These are phyloP conservation scores for Drosophila phalerata DNA, from an alignment of 2,888 invertebrate genomes.

Conservation along the genomic window DNA sequence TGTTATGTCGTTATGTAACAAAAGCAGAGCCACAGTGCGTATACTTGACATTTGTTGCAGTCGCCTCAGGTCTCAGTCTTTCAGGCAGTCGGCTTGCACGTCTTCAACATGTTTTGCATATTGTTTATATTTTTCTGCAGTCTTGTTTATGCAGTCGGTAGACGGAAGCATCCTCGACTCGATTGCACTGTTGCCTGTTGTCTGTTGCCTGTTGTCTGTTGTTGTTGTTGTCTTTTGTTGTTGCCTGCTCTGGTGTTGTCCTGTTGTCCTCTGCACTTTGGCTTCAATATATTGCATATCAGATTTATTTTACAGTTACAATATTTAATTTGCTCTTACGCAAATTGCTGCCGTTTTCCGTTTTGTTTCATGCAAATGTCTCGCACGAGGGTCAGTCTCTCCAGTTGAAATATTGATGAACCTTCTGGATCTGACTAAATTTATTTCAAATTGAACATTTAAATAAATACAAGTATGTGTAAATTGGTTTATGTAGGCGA, in stretches of 20 bases:
- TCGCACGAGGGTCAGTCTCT: conserved; percentile 21
- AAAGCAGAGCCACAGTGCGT: conserved; percentile 41
- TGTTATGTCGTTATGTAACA: conserved; percentile 33
- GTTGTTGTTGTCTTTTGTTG: conserved; percentile 16
- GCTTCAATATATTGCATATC: conserved; percentile 62
- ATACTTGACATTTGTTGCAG: conserved; percentile 62
- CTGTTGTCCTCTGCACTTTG: conserved; percentile 61
- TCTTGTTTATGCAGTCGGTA: conserved; percentile 56
- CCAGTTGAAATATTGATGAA: conserved; percentile 40
- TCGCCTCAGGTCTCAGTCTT: conserved; percentile 13
- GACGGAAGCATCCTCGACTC: conserved; percentile 47
- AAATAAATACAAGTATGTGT: conserved; percentile 29
- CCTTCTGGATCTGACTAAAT: conserved; percentile 42
- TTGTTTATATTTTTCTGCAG: conserved; percentile 71
- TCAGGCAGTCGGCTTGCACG: conserved; percentile 12
- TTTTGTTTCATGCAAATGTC: conserved; percentile 62
- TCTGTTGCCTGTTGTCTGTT: conserved; percentile 31
- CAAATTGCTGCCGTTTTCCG: conserved; percentile 70
- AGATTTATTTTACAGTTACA: conserved; percentile 76
- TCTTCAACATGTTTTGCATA: conserved; percentile 70
- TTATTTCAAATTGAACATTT: conserved; percentile 44
- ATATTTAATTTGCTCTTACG: conserved; percentile 77
- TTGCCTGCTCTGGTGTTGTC: conserved; percentile 13
- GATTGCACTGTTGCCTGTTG: conserved; percentile 29
- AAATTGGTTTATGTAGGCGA: conserved; percentile 45